These are phyloP conservation scores for Nomada ruficornis DNA, from an alignment of 2,888 invertebrate species.

Conservation along the genomic window DNA sequence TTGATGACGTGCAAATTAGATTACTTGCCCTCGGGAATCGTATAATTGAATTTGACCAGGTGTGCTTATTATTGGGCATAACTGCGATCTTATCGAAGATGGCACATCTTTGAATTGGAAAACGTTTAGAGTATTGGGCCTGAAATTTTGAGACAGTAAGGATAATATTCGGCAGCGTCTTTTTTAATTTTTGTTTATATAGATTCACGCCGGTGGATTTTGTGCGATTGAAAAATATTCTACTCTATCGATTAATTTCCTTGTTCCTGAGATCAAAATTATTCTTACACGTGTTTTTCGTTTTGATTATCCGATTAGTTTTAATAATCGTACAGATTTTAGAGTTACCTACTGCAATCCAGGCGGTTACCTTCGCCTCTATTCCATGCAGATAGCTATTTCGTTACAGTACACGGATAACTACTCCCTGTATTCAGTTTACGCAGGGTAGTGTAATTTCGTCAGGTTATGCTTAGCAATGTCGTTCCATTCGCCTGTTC, in stretches of 20 bases:
- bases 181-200: background rate
- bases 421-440: slow-evolving; percentile 52
- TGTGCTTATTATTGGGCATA: slow-evolving; percentile 66
- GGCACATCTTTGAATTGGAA: too few relatives aligned
- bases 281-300: background rate
- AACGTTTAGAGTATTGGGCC: background rate
- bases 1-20: slow-evolving; percentile 74
- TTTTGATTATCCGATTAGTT: background rate
- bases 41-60: slow-evolving; percentile 69
- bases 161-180: background rate
- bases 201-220: too few relatives aligned
- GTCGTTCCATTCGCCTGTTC: slow-evolving; percentile 14
- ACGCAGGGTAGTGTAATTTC: slow-evolving; percentile 58
- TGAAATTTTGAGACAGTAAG: background rate
- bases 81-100: slow-evolving; percentile 14
- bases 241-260: background rate
- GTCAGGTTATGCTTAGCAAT: slow-evolving; percentile 35
- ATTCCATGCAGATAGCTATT: slow-evolving; percentile 6
- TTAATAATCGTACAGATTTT: background rate
- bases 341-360: background rate
- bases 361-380: slow-evolving; percentile 9
- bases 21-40: slow-evolving; percentile 67
- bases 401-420: slow-evolving; percentile 39
- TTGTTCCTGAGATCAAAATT: background rate
- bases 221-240: too few relatives aligned